Evolutionary conservation across 2,888 invertebrate species (phyloP).

Genomic region (Alentia gelatinosa): DNA sequence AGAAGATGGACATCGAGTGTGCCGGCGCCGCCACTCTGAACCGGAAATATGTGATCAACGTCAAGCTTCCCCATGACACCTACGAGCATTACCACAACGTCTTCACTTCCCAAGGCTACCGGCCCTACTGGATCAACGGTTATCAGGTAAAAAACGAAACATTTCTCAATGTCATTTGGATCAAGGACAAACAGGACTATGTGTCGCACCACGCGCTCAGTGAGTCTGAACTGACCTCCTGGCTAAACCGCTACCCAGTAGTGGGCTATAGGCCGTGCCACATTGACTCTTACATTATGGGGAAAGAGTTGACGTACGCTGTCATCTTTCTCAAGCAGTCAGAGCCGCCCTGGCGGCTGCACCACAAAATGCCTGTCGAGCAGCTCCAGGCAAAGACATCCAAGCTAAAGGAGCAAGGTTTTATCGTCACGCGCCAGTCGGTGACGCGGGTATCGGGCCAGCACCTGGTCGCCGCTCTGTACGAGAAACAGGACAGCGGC

Average conservation of each 20-base stretch:
- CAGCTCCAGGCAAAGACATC: constrained; percentile 35
- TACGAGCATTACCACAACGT: constrained; percentile 37
- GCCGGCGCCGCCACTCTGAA: constrained; percentile 55
- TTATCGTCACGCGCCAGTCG: constrained; percentile 42
- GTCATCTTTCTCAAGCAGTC: constrained; percentile 43
- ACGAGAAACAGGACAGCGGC: constrained; percentile 9
- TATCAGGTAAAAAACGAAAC: constrained; percentile 55
- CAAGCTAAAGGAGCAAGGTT: constrained; percentile 50
- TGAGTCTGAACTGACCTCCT: constrained; percentile 28
- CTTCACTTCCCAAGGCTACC: constrained; percentile 48
- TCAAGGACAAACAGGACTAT: constrained; percentile 49
- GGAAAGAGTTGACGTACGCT: neutral
- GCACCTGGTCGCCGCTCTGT: constrained; percentile 48
- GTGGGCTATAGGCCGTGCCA: constrained; percentile 45
- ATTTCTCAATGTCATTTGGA: constrained; percentile 68
- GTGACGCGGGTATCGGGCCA: neutral
- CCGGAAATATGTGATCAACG: constrained; percentile 40
- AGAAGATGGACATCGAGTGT: neutral
- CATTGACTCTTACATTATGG: constrained; percentile 22
- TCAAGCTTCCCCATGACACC: constrained; percentile 36
- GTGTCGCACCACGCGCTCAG: constrained; percentile 3
- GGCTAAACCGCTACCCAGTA: constrained; percentile 23
- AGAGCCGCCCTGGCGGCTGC: constrained; percentile 20
- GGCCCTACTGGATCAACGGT: constrained; percentile 54
- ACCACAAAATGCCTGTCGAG: constrained; percentile 25